Base-by-base conservation (phyloP, 2,888 invertebrate species). In the Dynastes maya region DNA sequence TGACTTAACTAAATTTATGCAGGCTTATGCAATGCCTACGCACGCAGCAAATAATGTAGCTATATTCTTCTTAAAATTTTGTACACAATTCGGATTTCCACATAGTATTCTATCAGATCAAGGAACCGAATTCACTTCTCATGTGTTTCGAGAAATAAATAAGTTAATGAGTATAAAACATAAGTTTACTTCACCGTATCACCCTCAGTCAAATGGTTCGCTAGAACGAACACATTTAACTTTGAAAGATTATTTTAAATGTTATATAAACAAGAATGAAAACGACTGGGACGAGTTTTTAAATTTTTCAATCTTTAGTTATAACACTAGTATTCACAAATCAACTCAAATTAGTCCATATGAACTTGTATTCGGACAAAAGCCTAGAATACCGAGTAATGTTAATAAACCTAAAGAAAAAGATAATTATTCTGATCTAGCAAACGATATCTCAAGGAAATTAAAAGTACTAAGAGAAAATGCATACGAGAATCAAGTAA, bases 1-100 rank as follows among this genome's bases (percentile, higher is more conserved):
- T 76, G 85, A 87, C 78, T 78, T 86, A 49, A 85, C 86, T 0
- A 87, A 87, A 83, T 87, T 83, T 79, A 84, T 84, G n/a, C n/a
- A n/a, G n/a, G n/a, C n/a, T n/a, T n/a, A n/a, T n/a, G n/a, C n/a
- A n/a, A n/a, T n/a, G n/a, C 83, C 5, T 85, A 87, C 82, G 4
- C 84, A 84, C 32, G 84, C 85, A 82, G 84, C 87, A 1, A 40
- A 58, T 55, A 86, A 86, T 0, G 80, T 87, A 2, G 86, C 87
- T 2, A 81, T 55, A 11, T 32, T 51, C 29, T 72, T 77, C 64
- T 49, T 77, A n/a, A 55, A 78, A 51, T 78, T 72, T 63, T 71
- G 61, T 63, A 78, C 71, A 16, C 49, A 74, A 72, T 78, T 78
- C 22, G 78, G 78, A 58, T 64, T 76, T 51, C 79, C 77, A 13